Evolutionary conservation across 2,113 vertebrate genomes (phyloP), one percentile per base, ranked within the genome.

Genomic region (Acrocephalus arundinaceus): DNA sequence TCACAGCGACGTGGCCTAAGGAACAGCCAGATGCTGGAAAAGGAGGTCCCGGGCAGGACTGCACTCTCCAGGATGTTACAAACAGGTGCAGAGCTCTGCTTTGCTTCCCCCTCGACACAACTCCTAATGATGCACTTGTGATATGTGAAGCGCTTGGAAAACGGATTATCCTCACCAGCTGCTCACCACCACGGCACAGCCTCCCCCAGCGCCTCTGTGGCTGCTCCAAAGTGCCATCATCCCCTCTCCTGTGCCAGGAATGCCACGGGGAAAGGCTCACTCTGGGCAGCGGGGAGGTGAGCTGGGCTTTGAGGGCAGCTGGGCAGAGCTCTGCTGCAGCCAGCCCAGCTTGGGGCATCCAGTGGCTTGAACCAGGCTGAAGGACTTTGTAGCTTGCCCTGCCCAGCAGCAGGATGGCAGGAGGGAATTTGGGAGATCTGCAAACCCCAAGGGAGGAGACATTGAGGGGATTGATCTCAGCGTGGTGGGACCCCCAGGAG

Each of bases 111-210:
- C 94, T 84, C 43, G 10, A 80, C 95, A 94, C 77, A 96, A 70
- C 85, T 91, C 97, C 80, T 95, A 62, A 94, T 97, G 86, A 79
- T 25, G 84, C 30, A 71, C 90, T 70, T 74, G 90, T 62, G 67
- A 45, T 16, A 35, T 5, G 57, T 90, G 85, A 96, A 91, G 22
- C 10, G 27, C 67, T 41, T 49, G 89, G 96, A 83, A 84, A 94
- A 96, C 7, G 95, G 90, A 96, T 97, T 94, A 94, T 73, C 88
- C 13, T 25, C 45, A 28, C 52, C 95, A 97, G 97, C 96, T 96
- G 94, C 93, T 97, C 49, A 21, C 76, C 14, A 5, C 81, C 49
- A 2, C 1, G 45, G 80, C 59, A 16, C 33, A 68, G 75, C 67
- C 67, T 85, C 49, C 86, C 48, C 91, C 12, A 9, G 68, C 33